phyloP scores from a whole-genome alignment of 2,888 invertebrate genomes.

The Reticulitermes lucifugus region DNA sequence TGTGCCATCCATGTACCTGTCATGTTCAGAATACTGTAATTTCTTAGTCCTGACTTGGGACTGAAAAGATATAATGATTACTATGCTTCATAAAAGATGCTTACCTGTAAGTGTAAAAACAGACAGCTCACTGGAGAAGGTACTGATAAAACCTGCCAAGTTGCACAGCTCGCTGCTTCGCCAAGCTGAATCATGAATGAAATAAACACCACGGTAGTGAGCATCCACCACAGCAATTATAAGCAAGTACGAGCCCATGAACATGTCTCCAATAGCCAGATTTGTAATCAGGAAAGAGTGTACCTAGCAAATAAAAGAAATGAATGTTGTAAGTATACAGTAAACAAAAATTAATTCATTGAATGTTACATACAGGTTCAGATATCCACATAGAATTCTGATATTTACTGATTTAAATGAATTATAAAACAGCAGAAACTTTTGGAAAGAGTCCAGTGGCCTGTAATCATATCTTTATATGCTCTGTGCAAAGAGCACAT shows the following conservation, averaged over 20 bases:
- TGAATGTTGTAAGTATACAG: neutral
- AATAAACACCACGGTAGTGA: constrained; percentile 64
- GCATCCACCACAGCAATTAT: constrained; percentile 61
- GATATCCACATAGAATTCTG: no score
- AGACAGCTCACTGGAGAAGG: constrained; percentile 61
- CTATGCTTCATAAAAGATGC: neutral
- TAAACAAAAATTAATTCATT: no score
- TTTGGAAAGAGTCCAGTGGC: no score
- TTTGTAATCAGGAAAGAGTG: constrained; percentile 64
- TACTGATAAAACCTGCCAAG: constrained; percentile 61
- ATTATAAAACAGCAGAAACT: no score
- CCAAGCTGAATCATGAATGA: constrained; percentile 60
- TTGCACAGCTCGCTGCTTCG: constrained; percentile 59
- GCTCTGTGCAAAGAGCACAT: no score
- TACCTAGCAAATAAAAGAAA: constrained; percentile 57
- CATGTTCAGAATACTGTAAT: no score
- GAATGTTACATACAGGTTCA: no score
- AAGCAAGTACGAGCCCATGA: constrained; percentile 62
- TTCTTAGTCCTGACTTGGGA: no score
- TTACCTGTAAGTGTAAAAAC: constrained; percentile 61
- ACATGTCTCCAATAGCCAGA: constrained; percentile 61
- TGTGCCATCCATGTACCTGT: no score
- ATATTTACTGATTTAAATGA: no score
- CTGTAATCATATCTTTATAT: no score
- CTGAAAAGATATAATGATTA: neutral